Evolutionary conservation across 2,888 invertebrate genomes (phyloP).

Genomic region (Beris morrisii): DNA sequence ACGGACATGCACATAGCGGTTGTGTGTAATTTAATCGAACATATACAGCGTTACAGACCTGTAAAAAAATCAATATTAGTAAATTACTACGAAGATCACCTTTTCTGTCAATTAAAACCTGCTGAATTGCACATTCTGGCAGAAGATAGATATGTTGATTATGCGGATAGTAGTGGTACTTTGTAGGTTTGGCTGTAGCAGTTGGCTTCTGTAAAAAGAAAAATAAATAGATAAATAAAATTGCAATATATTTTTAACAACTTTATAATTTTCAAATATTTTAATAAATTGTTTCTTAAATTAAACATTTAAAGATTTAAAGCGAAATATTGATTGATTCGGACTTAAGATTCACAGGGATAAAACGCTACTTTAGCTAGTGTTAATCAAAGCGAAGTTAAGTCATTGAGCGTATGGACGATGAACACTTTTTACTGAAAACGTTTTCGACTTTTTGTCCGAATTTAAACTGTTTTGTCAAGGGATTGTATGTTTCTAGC

Average conservation of each 20-base stretch:
- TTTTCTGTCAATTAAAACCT: slow-evolving; percentile 58
- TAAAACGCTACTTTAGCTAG: no score
- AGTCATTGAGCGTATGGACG: no score
- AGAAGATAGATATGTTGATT: slow-evolving; percentile 90
- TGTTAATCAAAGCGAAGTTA: no score
- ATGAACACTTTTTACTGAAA: no score
- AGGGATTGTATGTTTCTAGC: no score
- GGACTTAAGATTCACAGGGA: no score
- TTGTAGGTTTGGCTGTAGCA: slow-evolving; percentile 80
- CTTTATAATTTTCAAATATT: background rate
- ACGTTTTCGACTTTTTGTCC: no score
- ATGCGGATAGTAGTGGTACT: slow-evolving; percentile 92
- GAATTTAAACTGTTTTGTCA: no score
- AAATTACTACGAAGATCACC: slow-evolving; percentile 9
- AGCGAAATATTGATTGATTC: no score
- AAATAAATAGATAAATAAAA: slow-evolving; percentile 43
- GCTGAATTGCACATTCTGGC: slow-evolving; percentile 93
- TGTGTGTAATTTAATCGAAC: slow-evolving; percentile 90
- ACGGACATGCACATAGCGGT: slow-evolving; percentile 88
- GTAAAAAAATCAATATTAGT: slow-evolving; percentile 14
- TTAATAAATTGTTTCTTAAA: no score
- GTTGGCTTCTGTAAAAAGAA: slow-evolving; percentile 70
- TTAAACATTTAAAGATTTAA: no score
- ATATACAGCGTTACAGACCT: slow-evolving; percentile 93
- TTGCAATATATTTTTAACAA: background rate